Evolutionary conservation across 2,888 invertebrate species (phyloP), one percentile per base, ranked within the genome.

Genomic region (Gonocerus acuteangulatus): DNA sequence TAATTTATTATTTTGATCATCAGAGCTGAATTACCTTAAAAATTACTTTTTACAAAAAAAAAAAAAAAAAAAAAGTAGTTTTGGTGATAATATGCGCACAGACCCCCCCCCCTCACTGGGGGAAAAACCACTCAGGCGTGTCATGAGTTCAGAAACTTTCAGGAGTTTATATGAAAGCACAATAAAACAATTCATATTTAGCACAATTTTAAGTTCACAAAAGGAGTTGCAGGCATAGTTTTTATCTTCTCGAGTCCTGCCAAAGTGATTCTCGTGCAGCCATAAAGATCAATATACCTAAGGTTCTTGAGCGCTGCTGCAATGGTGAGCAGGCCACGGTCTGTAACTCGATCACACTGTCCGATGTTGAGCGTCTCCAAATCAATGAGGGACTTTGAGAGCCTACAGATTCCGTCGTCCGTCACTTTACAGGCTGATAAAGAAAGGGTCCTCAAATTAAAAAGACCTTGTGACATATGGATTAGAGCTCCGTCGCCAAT

Each of bases 241-340:
- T 91, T 89, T 72, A 95, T 87, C 74, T 85, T 83, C 75, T 91
- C 89, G 72, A 95, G 81, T 67, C 93, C 93, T 71, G 83, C 84
- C 57, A 89, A 87, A 62, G 92, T 89, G 71, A 95, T 87, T 74
- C 86, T 85, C 66, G 91, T 90, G 76, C 95, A 95, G 44, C 95
- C 95, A 76, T 95, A 95, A 72, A 95, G 80, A 79, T 95, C 95
- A 78, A 95, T 93, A 72, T 87, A 87, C 75, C 85, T 85, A 62
- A 95, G 80, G 71, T 87, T 84, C 68, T 82, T 82, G 70, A 94
- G 80, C 69, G 88, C 85, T 70, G 91, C 89, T 62, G 89, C 87
- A 39, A 95, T 80, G 32, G 85, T 83, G 52, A 62, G 45, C 58
- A 95, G 78, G 2, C 92, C 89, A 70, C 86, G 84, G 76, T 95